A percentile compares a stretch with the other conserved stretches of the same genome.
These are phyloP conservation scores for Himalopsyche anomala DNA, from an alignment of 2,888 invertebrate species.

Conservation along the genomic window DNA sequence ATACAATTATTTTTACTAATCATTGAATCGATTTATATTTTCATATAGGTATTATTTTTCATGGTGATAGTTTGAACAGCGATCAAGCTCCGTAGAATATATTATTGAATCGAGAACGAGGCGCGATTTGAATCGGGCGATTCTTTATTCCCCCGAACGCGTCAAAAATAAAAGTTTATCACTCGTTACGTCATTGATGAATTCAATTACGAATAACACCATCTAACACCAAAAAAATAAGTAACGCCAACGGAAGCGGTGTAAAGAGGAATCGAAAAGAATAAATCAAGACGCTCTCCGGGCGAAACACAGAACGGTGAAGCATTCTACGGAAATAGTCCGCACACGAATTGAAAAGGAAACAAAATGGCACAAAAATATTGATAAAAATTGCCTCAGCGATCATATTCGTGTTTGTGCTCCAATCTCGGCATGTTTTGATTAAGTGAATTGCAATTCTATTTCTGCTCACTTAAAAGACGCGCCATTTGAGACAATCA, in stretches of 20 bases:
- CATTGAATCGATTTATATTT: no score
- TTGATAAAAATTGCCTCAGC: not conserved
- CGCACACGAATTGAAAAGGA: not conserved
- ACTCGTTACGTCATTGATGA: slow-evolving; percentile 41
- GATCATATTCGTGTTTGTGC: not conserved
- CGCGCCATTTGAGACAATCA: not conserved
- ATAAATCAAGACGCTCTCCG: slow-evolving; percentile 20
- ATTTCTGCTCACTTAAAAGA: slow-evolving; percentile 3
- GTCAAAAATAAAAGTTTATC: slow-evolving; percentile 32
- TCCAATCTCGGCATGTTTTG: slow-evolving; percentile 1
- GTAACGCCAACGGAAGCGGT: slow-evolving; percentile 10
- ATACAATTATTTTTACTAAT: no score
- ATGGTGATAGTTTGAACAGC: no score
- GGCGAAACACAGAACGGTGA: not conserved
- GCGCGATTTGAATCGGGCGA: not conserved
- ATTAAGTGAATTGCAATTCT: slow-evolving; percentile 23
- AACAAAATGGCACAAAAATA: slow-evolving; percentile 17
- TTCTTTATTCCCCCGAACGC: slow-evolving; percentile 6
- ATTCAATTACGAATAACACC: slow-evolving; percentile 41
- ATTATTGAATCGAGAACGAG: slow-evolving; percentile 3
- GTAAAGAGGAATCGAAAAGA: slow-evolving; percentile 17
- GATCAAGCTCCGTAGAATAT: not conserved
- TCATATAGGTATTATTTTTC: no score
- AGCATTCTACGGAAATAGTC: not conserved
- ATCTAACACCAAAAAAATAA: slow-evolving; percentile 17